Base-by-base conservation (phyloP, 53 echinoderm and acorn worm species). In the Henricia sp. region DNA sequence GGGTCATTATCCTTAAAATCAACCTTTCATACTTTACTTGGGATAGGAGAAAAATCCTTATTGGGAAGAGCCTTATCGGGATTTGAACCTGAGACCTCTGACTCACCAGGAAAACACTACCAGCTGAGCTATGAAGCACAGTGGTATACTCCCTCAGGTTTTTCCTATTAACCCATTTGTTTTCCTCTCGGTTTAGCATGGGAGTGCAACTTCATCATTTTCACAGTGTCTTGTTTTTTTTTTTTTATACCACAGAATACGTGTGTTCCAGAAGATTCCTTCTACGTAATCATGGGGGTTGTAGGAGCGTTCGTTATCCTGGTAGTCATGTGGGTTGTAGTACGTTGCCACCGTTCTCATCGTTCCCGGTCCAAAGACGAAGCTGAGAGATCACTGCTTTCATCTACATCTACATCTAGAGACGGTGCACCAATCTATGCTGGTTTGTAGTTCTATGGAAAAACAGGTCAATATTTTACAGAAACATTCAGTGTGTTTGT, bases 371-470 rank as follows among this genome's bases (percentile, higher is more conserved):
- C 72, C 39, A 67, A 1, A 1, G 4, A 57, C 39, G 27, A 33
- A 14, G 93, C 57, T 12, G 87, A 89, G 56, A 33, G 69, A 0
- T 43, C 82, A 12, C 67, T 37, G 1, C 82, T 93, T 27, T 52
- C 70, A 24, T 56, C 82, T 1, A 52, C n/a, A n/a, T n/a, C n/a
- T n/a, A 12, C 50, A 1, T 21, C 55, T 21, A 77, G 69, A 36
- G 84, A 41, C 5, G 78, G 73, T 1, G 83, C 83, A 23, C 89
- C 89, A 0, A 72, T 89, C 35, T 93, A 93, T 28, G 73, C 86
- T 35, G 93, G 93, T 25, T 71, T 89, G 63, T 93, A 71, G 70
- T n/a, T n/a, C n/a, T n/a, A n/a, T n/a, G n/a, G 26, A 27, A 25
- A 8, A 14, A 48, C 48, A 48, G 48, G 16, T 48, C 6, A 11